These are phyloP conservation scores for Heliconius hermathena DNA, from an alignment of 1,140 invertebrate genomes.

Conservation along the genomic window DNA sequence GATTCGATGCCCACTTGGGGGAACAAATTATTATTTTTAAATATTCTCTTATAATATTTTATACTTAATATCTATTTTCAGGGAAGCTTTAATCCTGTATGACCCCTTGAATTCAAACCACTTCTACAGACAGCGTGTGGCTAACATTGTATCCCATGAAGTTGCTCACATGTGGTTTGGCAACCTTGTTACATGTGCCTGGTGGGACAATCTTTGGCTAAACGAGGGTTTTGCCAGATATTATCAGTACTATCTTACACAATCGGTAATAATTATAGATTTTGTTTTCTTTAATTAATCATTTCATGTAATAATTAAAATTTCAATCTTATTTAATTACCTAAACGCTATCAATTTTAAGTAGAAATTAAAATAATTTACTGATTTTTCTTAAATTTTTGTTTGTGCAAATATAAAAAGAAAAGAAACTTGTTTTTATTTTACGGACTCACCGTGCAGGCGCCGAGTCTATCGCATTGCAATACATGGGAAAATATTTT, in stretches of 20 bases:
- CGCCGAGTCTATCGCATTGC: too few relatives aligned
- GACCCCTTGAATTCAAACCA: slow-evolving; percentile 64
- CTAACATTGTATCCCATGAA: slow-evolving; percentile 78
- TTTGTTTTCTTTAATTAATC: too few relatives aligned
- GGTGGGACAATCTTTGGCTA: slow-evolving; percentile 87
- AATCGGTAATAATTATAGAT: slow-evolving; percentile 47
- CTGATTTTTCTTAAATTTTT: too few relatives aligned
- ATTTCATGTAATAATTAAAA: too few relatives aligned
- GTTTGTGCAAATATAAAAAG: too few relatives aligned
- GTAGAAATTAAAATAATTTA: too few relatives aligned
- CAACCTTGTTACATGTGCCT: slow-evolving; percentile 84
- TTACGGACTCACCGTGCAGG: too few relatives aligned
- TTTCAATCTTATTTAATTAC: too few relatives aligned
- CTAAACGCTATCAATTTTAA: too few relatives aligned
- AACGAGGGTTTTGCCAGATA: slow-evolving; percentile 87
- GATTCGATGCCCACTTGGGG: too few relatives aligned
- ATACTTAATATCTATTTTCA: slow-evolving; percentile 40
- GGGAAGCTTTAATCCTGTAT: slow-evolving; percentile 68
- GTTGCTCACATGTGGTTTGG: slow-evolving; percentile 82
- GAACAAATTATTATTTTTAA: neutral
- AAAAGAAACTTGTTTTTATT: too few relatives aligned
- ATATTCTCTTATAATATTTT: neutral
- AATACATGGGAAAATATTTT: too few relatives aligned
- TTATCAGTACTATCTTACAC: slow-evolving; percentile 86
- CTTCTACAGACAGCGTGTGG: slow-evolving; percentile 80